These are phyloP conservation scores for Lithobates sylvaticus DNA, from an alignment of 2,797 vertebrate genomes.

Conservation along the genomic window DNA sequence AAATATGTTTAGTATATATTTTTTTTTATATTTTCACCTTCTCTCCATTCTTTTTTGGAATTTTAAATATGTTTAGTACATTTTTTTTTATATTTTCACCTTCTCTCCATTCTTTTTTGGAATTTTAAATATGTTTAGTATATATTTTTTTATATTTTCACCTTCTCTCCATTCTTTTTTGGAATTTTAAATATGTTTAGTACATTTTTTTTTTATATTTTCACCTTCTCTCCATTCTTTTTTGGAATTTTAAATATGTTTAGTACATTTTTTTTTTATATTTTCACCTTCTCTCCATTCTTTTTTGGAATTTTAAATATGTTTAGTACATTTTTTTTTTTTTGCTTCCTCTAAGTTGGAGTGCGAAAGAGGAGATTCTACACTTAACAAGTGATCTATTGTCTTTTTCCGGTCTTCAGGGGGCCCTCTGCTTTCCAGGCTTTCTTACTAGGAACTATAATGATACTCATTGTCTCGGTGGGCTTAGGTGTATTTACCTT, in stretches of 20 bases:
- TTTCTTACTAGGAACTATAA: neutral
- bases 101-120: neutral
- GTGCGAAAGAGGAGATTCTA: neutral
- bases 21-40: no score
- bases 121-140: neutral
- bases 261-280: no score
- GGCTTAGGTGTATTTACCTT: neutral
- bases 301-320: neutral
- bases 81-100: neutral
- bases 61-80: no score
- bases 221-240: neutral
- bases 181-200: no score
- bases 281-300: neutral
- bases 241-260: neutral
- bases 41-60: no score
- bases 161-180: no score
- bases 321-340: neutral
- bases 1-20: no score
- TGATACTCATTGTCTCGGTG: neutral
- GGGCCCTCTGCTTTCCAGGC: neutral
- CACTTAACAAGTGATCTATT: neutral
- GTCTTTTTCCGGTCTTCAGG: neutral
- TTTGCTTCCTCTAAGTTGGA: neutral
- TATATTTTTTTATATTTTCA: no score
- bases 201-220: neutral